phyloP scores from a whole-genome alignment of 2,797 vertebrate genomes.

The Anguilla anguilla region DNA sequence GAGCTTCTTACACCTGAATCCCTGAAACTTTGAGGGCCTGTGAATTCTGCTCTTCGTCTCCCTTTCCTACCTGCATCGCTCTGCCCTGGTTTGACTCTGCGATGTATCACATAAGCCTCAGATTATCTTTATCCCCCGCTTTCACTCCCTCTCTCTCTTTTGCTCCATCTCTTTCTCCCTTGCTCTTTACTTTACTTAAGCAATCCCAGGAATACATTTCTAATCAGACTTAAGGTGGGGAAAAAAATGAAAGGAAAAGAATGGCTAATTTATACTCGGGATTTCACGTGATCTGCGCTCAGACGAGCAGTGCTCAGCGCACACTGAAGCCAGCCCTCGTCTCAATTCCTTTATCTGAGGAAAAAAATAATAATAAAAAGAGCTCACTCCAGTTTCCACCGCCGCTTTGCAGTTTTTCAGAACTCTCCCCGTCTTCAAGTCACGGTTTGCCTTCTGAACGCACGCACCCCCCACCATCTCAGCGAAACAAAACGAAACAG shows the following conservation, averaged over 20 bases:
- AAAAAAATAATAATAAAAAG: conserved; percentile 27
- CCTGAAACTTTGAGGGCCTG: not conserved
- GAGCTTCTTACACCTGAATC: conserved; percentile 1
- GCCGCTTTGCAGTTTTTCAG: not conserved
- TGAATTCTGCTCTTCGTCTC: conserved; percentile 22
- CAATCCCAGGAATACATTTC: conserved; percentile 52
- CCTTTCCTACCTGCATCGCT: not conserved
- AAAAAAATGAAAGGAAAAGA: conserved; percentile 35
- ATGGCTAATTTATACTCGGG: conserved; percentile 54
- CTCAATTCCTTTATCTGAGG: conserved; percentile 47
- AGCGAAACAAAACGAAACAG: not conserved
- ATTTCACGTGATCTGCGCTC: conserved; percentile 55
- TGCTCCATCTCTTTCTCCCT: not conserved
- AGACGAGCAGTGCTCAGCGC: conserved; percentile 48
- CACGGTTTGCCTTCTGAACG: conserved; percentile 28
- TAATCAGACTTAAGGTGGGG: conserved; percentile 50
- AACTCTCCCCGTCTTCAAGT: conserved; percentile 39
- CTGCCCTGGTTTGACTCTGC: conserved; percentile 19
- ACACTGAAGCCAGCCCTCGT: conserved; percentile 47
- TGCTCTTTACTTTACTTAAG: conserved; percentile 34
- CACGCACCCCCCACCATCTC: not conserved
- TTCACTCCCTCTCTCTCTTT: not conserved
- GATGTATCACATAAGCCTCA: conserved; percentile 25
- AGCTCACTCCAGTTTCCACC: not conserved
- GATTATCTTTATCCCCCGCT: conserved; percentile 30